Conservation (phyloP, 2,113 vertebrate species). For the Python bivittatus region DNA sequence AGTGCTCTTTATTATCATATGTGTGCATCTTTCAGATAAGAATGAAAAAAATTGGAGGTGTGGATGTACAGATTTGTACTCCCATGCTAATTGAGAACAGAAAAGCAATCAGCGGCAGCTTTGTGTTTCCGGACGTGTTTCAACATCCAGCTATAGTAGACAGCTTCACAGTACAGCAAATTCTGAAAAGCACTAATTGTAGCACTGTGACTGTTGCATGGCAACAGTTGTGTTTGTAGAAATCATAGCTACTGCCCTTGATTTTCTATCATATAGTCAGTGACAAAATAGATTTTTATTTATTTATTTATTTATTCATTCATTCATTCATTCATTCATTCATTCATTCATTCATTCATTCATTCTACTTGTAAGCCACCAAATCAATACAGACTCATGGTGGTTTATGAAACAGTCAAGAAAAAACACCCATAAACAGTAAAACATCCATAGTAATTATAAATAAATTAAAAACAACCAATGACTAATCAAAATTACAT, state of each 20-base stretch:
- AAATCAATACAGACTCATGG: background rate
- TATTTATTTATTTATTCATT: slow-evolving; percentile 34
- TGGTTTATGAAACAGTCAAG: background rate
- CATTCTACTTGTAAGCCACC: background rate
- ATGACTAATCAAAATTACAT: background rate
- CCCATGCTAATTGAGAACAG: slow-evolving; percentile 52
- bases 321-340: background rate
- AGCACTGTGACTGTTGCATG: slow-evolving; percentile 63
- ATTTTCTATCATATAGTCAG: slow-evolving; percentile 60
- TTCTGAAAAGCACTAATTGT: slow-evolving; percentile 69
- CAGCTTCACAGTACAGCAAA: slow-evolving; percentile 63
- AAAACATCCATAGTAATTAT: background rate
- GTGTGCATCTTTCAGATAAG: background rate
- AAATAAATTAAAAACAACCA: background rate
- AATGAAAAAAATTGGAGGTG: background rate
- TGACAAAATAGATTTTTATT: slow-evolving; percentile 45
- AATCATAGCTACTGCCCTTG: slow-evolving; percentile 68
- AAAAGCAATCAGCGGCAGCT: slow-evolving; percentile 35
- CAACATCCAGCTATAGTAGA: slow-evolving; percentile 70
- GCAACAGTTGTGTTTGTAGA: slow-evolving; percentile 67
- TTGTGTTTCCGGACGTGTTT: slow-evolving; percentile 61
- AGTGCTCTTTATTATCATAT: background rate
- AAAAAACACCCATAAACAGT: background rate
- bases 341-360: background rate
- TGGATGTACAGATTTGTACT: slow-evolving; percentile 41